Evolutionary conservation across 1,140 invertebrate species (phyloP).

Genomic region (Bombus polaris): DNA sequence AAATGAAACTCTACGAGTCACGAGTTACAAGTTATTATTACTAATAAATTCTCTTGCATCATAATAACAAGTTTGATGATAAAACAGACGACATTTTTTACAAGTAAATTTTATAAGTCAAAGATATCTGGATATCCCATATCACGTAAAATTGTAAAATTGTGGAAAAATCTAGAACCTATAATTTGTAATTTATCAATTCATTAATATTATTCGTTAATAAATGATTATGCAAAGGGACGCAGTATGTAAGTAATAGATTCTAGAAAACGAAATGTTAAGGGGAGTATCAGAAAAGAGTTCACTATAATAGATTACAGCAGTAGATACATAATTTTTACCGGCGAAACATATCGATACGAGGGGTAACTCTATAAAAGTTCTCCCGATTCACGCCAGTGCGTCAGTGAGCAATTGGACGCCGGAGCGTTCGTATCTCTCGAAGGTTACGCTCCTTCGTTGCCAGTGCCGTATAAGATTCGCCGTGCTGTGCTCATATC

Average conservation of each 20-base stretch:
- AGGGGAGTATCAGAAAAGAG: neutral
- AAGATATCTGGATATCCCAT: neutral
- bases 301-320: neutral
- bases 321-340: conserved; percentile 36
- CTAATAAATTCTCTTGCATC: too few species aligned
- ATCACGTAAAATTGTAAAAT: too few species aligned
- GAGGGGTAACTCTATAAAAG: conserved; percentile 39
- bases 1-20: neutral
- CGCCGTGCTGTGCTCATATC: neutral
- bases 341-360: conserved; percentile 19
- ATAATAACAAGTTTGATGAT: too few species aligned
- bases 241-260: neutral
- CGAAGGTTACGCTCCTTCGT: neutral
- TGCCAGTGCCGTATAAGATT: neutral
- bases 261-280: neutral
- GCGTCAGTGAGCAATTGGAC: conserved; percentile 50
- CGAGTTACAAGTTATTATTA: too few species aligned
- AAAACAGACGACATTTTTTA: neutral
- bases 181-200: too few species aligned
- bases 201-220: too few species aligned
- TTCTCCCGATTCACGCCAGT: conserved; percentile 33
- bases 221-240: too few species aligned
- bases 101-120: neutral
- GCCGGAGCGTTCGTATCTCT: conserved; percentile 26
- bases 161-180: too few species aligned